phyloP scores from a whole-genome alignment of 1,140 invertebrate genomes.

The Euschistus heros region DNA sequence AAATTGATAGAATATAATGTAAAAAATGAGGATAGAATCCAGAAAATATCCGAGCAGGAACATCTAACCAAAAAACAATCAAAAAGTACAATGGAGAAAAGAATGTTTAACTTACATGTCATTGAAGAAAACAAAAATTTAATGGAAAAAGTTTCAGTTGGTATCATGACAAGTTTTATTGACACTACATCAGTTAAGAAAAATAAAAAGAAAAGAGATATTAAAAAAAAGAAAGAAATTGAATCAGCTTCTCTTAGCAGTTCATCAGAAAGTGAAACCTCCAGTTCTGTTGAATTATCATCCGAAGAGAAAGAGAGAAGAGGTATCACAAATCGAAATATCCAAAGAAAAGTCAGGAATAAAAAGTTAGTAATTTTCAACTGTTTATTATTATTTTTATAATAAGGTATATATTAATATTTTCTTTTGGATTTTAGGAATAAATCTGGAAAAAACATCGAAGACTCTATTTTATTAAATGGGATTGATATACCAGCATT shows the following conservation, averaged over 20 bases:
- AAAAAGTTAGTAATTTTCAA: no score
- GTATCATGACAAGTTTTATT: conserved; percentile 16
- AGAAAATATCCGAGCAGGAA: not conserved
- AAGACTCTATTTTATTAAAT: conserved; percentile 1
- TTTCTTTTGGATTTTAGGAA: not conserved
- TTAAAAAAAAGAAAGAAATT: no score
- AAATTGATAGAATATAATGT: not conserved
- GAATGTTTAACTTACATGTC: conserved; percentile 6
- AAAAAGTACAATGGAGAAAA: conserved; percentile 4
- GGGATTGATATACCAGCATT: not conserved
- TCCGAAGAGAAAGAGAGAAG: no score
- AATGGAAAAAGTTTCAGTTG: conserved; percentile 6
- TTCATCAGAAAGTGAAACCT: no score
- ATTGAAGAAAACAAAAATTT: conserved; percentile 3
- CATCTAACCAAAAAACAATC: not conserved
- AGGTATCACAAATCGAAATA: no score
- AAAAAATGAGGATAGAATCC: not conserved
- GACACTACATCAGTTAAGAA: conserved; percentile 1
- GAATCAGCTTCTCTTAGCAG: no score
- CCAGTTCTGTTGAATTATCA: no score
- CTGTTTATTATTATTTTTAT: no score
- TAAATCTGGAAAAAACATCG: not conserved
- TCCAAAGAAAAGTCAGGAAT: no score
- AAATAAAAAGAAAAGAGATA: not conserved
- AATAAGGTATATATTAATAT: no score